Base-by-base conservation (phyloP, 92 coral and sea anemone genomes). In the Actinernus sp. region DNA sequence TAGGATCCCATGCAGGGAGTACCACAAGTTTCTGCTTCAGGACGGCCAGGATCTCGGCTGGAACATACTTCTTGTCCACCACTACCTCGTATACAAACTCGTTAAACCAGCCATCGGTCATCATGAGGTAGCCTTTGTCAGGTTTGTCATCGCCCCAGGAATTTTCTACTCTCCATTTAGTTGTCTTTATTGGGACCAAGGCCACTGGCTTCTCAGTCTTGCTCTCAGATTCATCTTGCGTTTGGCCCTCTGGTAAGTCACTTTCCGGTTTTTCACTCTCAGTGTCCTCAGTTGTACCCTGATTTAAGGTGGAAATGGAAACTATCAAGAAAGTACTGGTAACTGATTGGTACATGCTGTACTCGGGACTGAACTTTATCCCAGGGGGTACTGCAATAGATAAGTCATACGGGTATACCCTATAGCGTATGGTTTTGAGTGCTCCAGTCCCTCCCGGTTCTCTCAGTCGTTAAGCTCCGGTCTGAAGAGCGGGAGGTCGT, bases 111-210 rank as follows among this genome's bases (percentile, higher is more conserved):
- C 70, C 84, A 37, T 94, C 98, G 0, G 98, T 79, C 98, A 94
- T 94, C 59, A 86, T 79, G 9, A 94, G 86, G 69, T 90, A 94
- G 1, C 98, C 98, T 63, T 93, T 93, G 57, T 94, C 96, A 4
- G 90, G 93, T 40, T 88, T 91, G 61, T 90, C 98, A 51, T 94
- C 98, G 13, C 98, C 97, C 98, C 98, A 94, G 49, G 98, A 94
- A 61, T 94, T 94, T 68, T 95, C 99, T 6, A 95, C 99, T 30
- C 99, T 86, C 99, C 99, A 95, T 69, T 95, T 95, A 3, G 80
- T 87, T 45, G 97, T 91, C 57, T 84, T 72, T 22, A 95, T 27
- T 22, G 94, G 94, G 17, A 56, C 82, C 44, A 77, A 68, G 1
- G 75, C 46, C 10, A 49, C 82, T 26, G 79, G 74, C 21, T 71